Conservation (phyloP, 2,113 vertebrate genomes). For the Corythoichthys haematopterus region DNA sequence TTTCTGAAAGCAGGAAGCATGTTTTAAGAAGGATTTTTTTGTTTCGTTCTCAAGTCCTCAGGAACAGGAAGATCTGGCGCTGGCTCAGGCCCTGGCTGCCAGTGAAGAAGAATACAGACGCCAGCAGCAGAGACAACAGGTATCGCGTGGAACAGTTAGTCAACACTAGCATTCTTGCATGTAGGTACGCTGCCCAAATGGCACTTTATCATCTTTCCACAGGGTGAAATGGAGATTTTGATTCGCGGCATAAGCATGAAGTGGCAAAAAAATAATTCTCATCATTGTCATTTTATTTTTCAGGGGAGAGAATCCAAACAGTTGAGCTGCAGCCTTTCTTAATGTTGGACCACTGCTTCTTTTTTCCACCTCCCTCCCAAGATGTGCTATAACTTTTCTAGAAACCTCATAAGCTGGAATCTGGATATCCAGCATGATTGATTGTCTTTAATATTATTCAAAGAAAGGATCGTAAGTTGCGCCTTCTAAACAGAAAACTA, state of each 20-base stretch:
- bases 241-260: neutral
- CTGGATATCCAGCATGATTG: constrained; percentile 24
- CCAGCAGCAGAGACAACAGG: constrained; percentile 82
- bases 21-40: neutral
- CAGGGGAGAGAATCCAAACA: constrained; percentile 68
- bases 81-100: constrained; percentile 90
- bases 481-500: constrained; percentile 44
- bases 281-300: constrained; percentile 21
- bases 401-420: constrained; percentile 36
- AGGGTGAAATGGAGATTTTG: constrained; percentile 1
- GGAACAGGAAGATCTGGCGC: constrained; percentile 91
- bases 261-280: neutral
- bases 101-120: constrained; percentile 88
- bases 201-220: constrained; percentile 17
- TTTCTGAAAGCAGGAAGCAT: neutral
- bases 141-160: constrained; percentile 73
- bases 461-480: constrained; percentile 36
- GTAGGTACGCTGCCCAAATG: constrained; percentile 60
- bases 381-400: constrained; percentile 27
- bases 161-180: constrained; percentile 66
- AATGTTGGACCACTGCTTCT: constrained; percentile 28
- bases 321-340: constrained; percentile 71
- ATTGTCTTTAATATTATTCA: constrained; percentile 29
- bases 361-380: constrained; percentile 9
- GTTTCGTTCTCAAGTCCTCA: constrained; percentile 74